Evolutionary conservation across 1,140 invertebrate genomes (phyloP).

Genomic region (Trachymyrmex cornetzi): DNA sequence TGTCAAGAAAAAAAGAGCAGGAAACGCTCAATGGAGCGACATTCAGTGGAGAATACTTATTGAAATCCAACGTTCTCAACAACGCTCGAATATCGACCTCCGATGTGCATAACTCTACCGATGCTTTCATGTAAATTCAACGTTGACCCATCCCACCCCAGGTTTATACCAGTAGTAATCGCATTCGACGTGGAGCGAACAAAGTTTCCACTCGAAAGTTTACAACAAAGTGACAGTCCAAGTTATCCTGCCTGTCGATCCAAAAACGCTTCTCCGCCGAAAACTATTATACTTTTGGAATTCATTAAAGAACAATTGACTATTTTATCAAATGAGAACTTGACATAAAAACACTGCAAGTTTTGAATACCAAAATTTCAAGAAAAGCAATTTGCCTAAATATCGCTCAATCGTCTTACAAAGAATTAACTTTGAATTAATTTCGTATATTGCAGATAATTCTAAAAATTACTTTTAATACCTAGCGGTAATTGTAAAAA

Average conservation of each 20-base stretch:
- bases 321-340: not conserved
- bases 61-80: slow-evolving; percentile 10
- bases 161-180: slow-evolving; percentile 59
- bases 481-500: not conserved
- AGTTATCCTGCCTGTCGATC: slow-evolving; percentile 53
- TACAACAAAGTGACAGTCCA: slow-evolving; percentile 44
- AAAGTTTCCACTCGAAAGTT: slow-evolving; percentile 61
- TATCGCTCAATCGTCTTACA: not conserved
- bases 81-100: slow-evolving; percentile 37
- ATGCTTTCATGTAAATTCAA: slow-evolving; percentile 70
- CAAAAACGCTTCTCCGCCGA: slow-evolving; percentile 16
- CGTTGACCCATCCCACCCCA: slow-evolving; percentile 59
- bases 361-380: slow-evolving; percentile 7
- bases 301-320: slow-evolving; percentile 26
- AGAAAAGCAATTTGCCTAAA: not conserved
- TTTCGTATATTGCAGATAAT: not conserved
- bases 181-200: slow-evolving; percentile 57
- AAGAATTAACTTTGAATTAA: not conserved
- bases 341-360: not conserved
- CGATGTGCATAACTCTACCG: slow-evolving; percentile 53
- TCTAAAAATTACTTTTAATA: not conserved
- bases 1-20: not conserved
- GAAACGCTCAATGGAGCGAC: not conserved
- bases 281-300: slow-evolving; percentile 38
- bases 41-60: slow-evolving; percentile 36